These are phyloP conservation scores for Apis dorsata DNA, from an alignment of 1,140 invertebrate species.

Conservation along the genomic window DNA sequence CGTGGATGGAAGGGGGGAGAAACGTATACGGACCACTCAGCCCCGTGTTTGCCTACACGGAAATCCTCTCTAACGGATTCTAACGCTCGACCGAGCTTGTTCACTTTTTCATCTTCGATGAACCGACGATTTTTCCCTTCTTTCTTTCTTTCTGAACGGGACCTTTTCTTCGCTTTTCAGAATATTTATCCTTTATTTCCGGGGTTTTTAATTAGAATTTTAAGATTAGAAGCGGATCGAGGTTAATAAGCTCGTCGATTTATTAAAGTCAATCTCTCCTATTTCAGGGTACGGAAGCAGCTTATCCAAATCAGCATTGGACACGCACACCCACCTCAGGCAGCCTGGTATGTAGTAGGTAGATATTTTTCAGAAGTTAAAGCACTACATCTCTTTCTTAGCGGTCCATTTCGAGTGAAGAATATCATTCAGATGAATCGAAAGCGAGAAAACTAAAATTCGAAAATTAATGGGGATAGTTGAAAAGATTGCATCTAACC, in stretches of 20 bases:
- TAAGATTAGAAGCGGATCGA: too few species aligned
- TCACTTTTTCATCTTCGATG: slow-evolving; percentile 67
- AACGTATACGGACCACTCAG: slow-evolving; percentile 73
- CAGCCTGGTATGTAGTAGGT: slow-evolving; percentile 88
- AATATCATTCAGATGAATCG: too few species aligned
- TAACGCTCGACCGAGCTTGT: slow-evolving; percentile 76
- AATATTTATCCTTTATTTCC: too few species aligned
- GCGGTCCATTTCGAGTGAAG: neutral
- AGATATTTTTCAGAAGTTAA: slow-evolving; percentile 76
- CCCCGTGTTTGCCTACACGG: slow-evolving; percentile 79
- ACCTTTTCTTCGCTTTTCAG: too few species aligned
- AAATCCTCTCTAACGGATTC: slow-evolving; percentile 80
- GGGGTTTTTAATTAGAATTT: too few species aligned
- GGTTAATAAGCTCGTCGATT: too few species aligned
- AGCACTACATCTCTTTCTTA: slow-evolving; percentile 45
- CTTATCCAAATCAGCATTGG: slow-evolving; percentile 88
- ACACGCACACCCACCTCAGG: slow-evolving; percentile 91
- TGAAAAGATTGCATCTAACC: slow-evolving; percentile 4
- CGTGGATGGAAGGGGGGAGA: slow-evolving; percentile 53
- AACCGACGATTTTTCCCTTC: slow-evolving; percentile 40
- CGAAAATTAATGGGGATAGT: too few species aligned
- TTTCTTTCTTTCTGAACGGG: neutral
- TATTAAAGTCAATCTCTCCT: slow-evolving; percentile 23
- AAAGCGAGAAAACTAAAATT: too few species aligned
- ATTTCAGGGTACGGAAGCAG: slow-evolving; percentile 89